Percentiles rank a stretch among this genome's conserved stretches.
Conservation (phyloP, 2,888 invertebrate species). For the Serripes groenlandicus region DNA sequence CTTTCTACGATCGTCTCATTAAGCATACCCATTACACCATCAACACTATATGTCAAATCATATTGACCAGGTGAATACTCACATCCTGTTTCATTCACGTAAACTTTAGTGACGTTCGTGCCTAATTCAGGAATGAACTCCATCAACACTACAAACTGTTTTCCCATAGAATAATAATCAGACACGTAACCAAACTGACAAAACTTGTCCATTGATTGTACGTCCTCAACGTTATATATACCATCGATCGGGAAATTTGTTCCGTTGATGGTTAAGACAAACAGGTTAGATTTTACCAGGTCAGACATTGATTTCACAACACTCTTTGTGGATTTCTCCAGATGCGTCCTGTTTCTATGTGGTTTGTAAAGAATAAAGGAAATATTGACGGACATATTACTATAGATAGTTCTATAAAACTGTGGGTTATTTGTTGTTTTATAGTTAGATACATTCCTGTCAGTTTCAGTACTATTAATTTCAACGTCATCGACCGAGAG, state of each 20-base stretch:
- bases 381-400: constrained; percentile 55
- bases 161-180: constrained; percentile 5
- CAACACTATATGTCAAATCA: constrained; percentile 74
- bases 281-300: constrained; percentile 66
- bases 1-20: constrained; percentile 59
- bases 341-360: constrained; percentile 48
- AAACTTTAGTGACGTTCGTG: constrained; percentile 59
- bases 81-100: constrained; percentile 69
- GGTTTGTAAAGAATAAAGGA: constrained; percentile 75
- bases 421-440: background rate
- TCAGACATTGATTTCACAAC: constrained; percentile 71
- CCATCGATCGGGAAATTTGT: constrained; percentile 72
- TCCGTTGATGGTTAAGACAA: constrained; percentile 76
- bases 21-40: constrained; percentile 69
- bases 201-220: constrained; percentile 57
- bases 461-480: background rate
- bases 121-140: constrained; percentile 32
- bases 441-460: background rate
- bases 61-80: constrained; percentile 72
- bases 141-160: constrained; percentile 49
- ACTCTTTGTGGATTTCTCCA: constrained; percentile 63
- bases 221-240: constrained; percentile 47
- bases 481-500: background rate
- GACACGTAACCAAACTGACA: constrained; percentile 61
- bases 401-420: background rate